Evolutionary conservation across 2,888 invertebrate genomes (phyloP).

Genomic region (Epirrhoe tristata): DNA sequence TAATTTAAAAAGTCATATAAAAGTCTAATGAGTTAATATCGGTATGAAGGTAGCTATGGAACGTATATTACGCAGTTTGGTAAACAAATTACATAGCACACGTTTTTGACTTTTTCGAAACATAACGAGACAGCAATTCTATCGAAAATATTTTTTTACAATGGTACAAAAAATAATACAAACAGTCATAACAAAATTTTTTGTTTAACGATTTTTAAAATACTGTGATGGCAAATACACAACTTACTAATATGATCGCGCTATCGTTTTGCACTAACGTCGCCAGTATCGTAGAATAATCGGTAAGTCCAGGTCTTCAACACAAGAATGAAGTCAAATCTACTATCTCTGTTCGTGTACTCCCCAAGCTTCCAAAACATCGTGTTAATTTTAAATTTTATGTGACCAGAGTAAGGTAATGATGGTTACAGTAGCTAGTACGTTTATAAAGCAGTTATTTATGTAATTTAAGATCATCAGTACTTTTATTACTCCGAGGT

Average conservation of each 20-base stretch:
- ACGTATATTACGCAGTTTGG: slow-evolving; percentile 60
- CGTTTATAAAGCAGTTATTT: slow-evolving; percentile 20
- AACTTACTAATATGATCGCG: no score
- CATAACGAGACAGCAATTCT: background rate
- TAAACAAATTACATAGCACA: slow-evolving; percentile 47
- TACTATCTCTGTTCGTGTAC: no score
- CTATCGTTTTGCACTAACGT: no score
- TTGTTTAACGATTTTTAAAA: no score
- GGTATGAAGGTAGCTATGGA: slow-evolving; percentile 50
- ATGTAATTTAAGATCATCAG: slow-evolving; percentile 26
- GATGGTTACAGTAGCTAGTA: slow-evolving; percentile 25
- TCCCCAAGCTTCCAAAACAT: slow-evolving; percentile 14
- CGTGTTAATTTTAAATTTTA: slow-evolving; percentile 24
- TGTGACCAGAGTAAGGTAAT: slow-evolving; percentile 23
- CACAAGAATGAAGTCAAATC: no score
- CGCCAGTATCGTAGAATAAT: no score
- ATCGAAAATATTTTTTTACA: no score
- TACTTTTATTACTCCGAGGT: slow-evolving; percentile 23
- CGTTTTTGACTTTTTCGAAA: background rate
- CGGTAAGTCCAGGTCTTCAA: no score
- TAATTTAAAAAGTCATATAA: slow-evolving; percentile 47
- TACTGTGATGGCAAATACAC: no score
- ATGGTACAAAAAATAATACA: no score
- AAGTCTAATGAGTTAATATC: slow-evolving; percentile 51
- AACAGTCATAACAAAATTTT: no score